Evolutionary conservation across 1,140 invertebrate genomes (phyloP).

Genomic region (Pogonomyrmex barbatus): DNA sequence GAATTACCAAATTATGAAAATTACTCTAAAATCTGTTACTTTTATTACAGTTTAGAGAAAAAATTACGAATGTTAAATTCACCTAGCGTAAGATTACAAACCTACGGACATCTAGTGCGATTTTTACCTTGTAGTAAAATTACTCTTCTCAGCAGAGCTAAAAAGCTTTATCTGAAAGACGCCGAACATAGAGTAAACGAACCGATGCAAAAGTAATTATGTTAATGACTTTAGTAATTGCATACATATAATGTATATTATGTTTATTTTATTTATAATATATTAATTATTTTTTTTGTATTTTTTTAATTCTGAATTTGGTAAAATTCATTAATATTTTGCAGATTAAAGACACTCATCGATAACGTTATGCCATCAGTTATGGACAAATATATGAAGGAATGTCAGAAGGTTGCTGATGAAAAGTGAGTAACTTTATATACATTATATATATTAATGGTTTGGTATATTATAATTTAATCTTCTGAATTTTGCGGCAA

Average conservation of each 20-base stretch:
- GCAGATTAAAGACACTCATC: conserved; percentile 87
- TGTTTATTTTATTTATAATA: conserved; percentile 40
- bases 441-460: background rate
- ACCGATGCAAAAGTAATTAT: conserved; percentile 85
- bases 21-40: conserved; percentile 48
- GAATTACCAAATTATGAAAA: conserved; percentile 9
- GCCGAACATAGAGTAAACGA: conserved; percentile 87
- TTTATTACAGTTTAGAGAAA: conserved; percentile 88
- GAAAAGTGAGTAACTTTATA: conserved; percentile 86
- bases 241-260: background rate
- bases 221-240: background rate
- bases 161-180: conserved; percentile 88
- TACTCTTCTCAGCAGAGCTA: conserved; percentile 89
- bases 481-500: conserved; percentile 20
- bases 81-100: conserved; percentile 85
- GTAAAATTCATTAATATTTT: conserved; percentile 39
- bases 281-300: conserved; percentile 9
- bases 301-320: conserved; percentile 20
- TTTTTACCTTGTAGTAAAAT: conserved; percentile 90
- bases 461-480: conserved; percentile 3
- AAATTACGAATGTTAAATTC: conserved; percentile 85
- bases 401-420: conserved; percentile 87
- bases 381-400: conserved; percentile 87
- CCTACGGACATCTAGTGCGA: conserved; percentile 88
- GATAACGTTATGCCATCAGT: conserved; percentile 87